phyloP scores from a whole-genome alignment of 2,888 invertebrate genomes.

The Anodontia alba region DNA sequence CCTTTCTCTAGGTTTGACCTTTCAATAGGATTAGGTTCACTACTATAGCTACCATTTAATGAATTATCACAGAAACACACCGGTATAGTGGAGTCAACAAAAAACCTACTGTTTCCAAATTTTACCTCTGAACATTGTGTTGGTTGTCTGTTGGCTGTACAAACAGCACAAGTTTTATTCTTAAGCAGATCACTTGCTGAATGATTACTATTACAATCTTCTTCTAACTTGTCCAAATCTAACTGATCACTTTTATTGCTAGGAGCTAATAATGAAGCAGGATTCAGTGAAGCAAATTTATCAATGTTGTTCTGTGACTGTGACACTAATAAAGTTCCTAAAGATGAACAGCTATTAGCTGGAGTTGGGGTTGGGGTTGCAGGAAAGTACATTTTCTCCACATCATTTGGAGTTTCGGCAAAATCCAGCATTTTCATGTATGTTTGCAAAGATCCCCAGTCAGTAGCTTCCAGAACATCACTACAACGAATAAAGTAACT shows the following conservation, averaged over 20 bases:
- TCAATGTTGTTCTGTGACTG: neutral
- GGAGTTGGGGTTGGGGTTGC: neutral
- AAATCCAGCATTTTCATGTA: conserved; percentile 66
- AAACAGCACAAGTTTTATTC: conserved; percentile 14
- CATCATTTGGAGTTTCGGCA: conserved; percentile 66
- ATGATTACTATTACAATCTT: conserved; percentile 41
- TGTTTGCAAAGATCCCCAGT: conserved; percentile 64
- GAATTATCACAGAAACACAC: conserved; percentile 43
- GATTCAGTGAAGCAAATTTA: conserved; percentile 14
- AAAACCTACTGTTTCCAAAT: conserved; percentile 59
- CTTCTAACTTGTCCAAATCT: neutral
- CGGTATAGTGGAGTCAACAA: conserved; percentile 24
- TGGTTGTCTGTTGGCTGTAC: conserved; percentile 32
- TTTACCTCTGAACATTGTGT: conserved; percentile 9
- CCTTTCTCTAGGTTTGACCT: conserved; percentile 14
- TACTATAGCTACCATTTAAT: neutral
- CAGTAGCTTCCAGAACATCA: conserved; percentile 87
- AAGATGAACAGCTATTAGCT: neutral
- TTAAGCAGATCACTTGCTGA: neutral
- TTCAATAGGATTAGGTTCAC: conserved; percentile 17
- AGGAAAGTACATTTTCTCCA: conserved; percentile 53
- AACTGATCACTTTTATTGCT: neutral
- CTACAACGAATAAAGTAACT: conserved; percentile 95
- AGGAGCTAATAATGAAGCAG: conserved; percentile 40
- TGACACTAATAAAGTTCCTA: neutral